These are phyloP conservation scores for Sander vitreus DNA, from an alignment of 2,113 vertebrate genomes.

Conservation along the genomic window DNA sequence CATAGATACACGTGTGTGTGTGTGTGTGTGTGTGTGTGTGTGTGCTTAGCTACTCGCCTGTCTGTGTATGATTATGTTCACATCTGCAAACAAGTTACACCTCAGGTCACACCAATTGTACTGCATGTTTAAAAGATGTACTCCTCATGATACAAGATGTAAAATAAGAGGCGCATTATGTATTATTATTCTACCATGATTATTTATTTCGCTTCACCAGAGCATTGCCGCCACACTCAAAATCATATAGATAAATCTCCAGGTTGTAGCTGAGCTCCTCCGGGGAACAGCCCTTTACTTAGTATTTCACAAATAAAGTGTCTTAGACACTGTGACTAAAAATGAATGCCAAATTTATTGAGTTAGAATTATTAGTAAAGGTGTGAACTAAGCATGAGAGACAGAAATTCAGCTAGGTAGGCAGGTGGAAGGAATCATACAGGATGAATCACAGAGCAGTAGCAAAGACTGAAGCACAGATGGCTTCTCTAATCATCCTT, in stretches of 20 bases:
- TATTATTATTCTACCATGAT: not conserved
- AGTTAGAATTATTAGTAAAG: not conserved
- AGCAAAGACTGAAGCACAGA: not conserved
- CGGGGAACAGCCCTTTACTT: not conserved
- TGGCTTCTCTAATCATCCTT: not conserved
- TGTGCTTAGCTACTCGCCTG: not conserved
- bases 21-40: not conserved
- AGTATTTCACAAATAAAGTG: not conserved
- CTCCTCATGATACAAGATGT: not conserved
- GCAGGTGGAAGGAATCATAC: not conserved
- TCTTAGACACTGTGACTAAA: not conserved
- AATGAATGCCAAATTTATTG: not conserved
- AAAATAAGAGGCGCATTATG: constrained; percentile 1
- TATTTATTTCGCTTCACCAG: not conserved
- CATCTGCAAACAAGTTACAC: constrained; percentile 27
- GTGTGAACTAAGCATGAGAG: not conserved
- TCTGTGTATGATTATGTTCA: constrained; percentile 14
- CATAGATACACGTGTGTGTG: not conserved
- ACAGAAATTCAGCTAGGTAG: not conserved
- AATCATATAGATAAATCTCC: not conserved
- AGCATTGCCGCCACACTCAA: not conserved
- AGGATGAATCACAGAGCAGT: not conserved
- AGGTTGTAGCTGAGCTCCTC: not conserved
- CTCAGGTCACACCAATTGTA: constrained; percentile 4
- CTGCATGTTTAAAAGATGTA: constrained; percentile 2